phyloP scores from a whole-genome alignment of 2,888 invertebrate species.

The Sarcophaga variegata region DNA sequence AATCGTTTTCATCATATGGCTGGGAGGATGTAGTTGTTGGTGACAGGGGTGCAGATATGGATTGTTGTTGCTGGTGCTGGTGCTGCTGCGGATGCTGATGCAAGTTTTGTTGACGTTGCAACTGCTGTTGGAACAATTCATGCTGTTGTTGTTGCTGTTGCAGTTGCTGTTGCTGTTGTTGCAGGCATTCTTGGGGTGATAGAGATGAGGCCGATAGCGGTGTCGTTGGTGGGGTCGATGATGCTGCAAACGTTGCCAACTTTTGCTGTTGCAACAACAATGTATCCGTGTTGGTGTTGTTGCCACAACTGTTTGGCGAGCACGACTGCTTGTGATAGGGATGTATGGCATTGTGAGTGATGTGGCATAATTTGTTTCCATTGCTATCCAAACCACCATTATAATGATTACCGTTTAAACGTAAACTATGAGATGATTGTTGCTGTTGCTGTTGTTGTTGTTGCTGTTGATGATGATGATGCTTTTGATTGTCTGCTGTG shows the following conservation, averaged over 20 bases:
- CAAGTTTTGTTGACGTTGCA: slow-evolving; percentile 69
- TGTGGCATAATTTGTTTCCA: slow-evolving; percentile 77
- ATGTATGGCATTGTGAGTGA: slow-evolving; percentile 76
- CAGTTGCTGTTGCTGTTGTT: slow-evolving; percentile 54
- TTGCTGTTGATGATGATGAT: slow-evolving; percentile 70
- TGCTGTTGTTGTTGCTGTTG: slow-evolving; percentile 73
- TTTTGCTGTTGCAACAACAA: slow-evolving; percentile 63
- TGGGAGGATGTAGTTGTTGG: slow-evolving; percentile 64
- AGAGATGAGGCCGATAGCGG: slow-evolving; percentile 62
- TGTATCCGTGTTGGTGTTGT: slow-evolving; percentile 50
- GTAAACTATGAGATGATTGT: slow-evolving; percentile 69
- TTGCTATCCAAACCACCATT: slow-evolving; percentile 74
- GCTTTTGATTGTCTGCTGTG: slow-evolving; percentile 64
- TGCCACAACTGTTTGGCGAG: slow-evolving; percentile 61
- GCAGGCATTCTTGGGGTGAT: slow-evolving; percentile 67
- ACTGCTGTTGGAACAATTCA: slow-evolving; percentile 77
- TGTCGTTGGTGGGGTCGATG: slow-evolving; percentile 66
- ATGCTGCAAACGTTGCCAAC: slow-evolving; percentile 62
- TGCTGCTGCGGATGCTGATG: slow-evolving; percentile 68
- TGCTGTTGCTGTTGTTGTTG: slow-evolving; percentile 68
- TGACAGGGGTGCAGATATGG: slow-evolving; percentile 59
- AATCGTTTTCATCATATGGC: slow-evolving; percentile 70
- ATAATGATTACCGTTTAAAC: slow-evolving; percentile 71
- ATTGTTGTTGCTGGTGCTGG: slow-evolving; percentile 65
- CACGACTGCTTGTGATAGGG: slow-evolving; percentile 77